Conservation (phyloP, 2,888 invertebrate species). For the Nipponacmea schrenckii region DNA sequence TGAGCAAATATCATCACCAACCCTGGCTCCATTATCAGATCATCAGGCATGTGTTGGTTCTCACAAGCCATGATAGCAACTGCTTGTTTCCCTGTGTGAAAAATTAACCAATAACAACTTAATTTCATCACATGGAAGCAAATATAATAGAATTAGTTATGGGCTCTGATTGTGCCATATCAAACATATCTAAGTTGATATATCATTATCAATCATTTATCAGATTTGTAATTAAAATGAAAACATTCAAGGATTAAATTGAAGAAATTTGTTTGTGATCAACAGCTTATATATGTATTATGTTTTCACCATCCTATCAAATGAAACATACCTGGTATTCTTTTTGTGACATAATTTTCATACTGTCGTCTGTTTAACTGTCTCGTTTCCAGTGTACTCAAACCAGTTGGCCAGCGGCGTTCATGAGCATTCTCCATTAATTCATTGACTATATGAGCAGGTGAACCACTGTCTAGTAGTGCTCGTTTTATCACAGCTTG, state of each 20-base stretch:
- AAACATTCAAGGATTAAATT: too few species aligned
- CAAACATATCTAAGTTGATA: too few species aligned
- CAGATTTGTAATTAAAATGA: too few species aligned
- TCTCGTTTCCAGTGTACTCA: conserved; percentile 89
- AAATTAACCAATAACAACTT: not conserved
- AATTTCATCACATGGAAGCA: too few species aligned
- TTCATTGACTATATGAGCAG: conserved; percentile 90
- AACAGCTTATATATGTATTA: too few species aligned
- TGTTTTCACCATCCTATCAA: not conserved
- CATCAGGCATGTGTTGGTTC: conserved; percentile 93
- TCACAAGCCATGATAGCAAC: conserved; percentile 94
- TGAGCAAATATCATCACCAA: conserved; percentile 99
- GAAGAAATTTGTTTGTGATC: too few species aligned
- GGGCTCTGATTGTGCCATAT: too few species aligned
- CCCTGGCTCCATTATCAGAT: conserved; percentile 95
- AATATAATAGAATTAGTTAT: too few species aligned
- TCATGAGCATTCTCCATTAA: conserved; percentile 98
- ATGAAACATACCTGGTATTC: conserved; percentile 78
- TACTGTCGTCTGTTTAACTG: conserved; percentile 93
- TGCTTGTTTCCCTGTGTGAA: conserved; percentile 79
- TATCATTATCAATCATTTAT: too few species aligned
- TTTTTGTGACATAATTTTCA: conserved; percentile 92
- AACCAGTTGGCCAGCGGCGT: conserved; percentile 91
- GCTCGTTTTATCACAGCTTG: conserved; percentile 94
- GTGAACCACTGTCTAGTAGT: conserved; percentile 92